Percentiles rank a stretch among this genome's conserved stretches.
These are phyloP conservation scores for Limnephilus auricula DNA, from an alignment of 2,888 invertebrate genomes.

Conservation along the genomic window DNA sequence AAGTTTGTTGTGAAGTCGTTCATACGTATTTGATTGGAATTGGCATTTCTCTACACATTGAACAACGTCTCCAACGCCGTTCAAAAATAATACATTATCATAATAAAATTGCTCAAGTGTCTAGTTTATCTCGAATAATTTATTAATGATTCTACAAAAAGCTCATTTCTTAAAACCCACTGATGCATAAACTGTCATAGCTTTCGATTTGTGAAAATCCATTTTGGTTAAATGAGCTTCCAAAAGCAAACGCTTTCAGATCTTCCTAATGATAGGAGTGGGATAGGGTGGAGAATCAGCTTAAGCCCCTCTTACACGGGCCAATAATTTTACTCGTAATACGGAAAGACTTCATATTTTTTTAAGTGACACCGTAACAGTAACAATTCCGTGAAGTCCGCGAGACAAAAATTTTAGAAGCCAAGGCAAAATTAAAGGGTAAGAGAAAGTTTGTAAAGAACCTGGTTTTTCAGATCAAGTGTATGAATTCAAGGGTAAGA, in stretches of 20 bases:
- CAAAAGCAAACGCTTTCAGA: conserved; percentile 13
- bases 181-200: conserved; percentile 29
- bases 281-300: not conserved
- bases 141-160: not conserved
- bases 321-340: not conserved
- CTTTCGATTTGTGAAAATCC: conserved; percentile 17
- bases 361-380: too few relatives aligned
- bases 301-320: not conserved
- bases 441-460: too few relatives aligned
- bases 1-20: not conserved
- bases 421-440: too few relatives aligned
- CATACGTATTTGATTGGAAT: not conserved
- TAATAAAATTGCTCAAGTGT: not conserved
- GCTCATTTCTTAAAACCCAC: not conserved
- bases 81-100: not conserved
- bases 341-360: too few relatives aligned
- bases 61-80: not conserved
- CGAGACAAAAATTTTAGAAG: too few relatives aligned
- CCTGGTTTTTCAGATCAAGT: too few relatives aligned
- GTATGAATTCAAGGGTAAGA: too few relatives aligned
- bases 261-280: not conserved
- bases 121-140: not conserved
- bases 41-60: not conserved
- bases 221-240: conserved; percentile 19
- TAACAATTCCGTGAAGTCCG: too few relatives aligned